Evolutionary conservation across 1,140 invertebrate species (phyloP).

Genomic region (Nixonia krombeini): DNA sequence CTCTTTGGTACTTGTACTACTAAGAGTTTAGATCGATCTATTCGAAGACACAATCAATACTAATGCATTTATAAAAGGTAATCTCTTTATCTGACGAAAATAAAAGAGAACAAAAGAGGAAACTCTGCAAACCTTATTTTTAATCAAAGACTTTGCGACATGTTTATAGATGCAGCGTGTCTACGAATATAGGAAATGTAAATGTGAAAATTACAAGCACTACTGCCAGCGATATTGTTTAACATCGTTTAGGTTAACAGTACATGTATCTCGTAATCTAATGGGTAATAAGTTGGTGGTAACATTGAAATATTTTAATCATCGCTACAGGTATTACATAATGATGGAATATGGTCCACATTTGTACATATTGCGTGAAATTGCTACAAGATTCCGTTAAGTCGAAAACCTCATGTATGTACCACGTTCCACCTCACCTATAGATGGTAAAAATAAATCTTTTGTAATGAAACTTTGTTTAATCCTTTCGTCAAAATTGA

Average conservation of each 20-base stretch:
- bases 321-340: constrained; percentile 53
- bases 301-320: constrained; percentile 46
- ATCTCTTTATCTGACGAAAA: no score
- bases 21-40: no score
- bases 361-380: constrained; percentile 62
- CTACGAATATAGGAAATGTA: background rate
- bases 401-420: constrained; percentile 62
- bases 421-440: constrained; percentile 59
- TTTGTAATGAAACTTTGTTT: background rate
- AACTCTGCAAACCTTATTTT: background rate
- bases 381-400: constrained; percentile 53
- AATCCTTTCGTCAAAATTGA: background rate
- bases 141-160: no score
- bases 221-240: constrained; percentile 1
- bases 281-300: constrained; percentile 55
- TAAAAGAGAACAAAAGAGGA: no score
- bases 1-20: no score
- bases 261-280: constrained; percentile 49
- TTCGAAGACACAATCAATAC: no score
- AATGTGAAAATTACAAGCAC: background rate
- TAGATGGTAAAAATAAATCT: constrained; percentile 26
- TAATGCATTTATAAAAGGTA: no score
- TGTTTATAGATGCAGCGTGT: no score
- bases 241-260: constrained; percentile 32
- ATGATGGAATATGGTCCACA: constrained; percentile 51